Evolutionary conservation across 1,140 invertebrate species (phyloP).

Genomic region (Ladona fulva): DNA sequence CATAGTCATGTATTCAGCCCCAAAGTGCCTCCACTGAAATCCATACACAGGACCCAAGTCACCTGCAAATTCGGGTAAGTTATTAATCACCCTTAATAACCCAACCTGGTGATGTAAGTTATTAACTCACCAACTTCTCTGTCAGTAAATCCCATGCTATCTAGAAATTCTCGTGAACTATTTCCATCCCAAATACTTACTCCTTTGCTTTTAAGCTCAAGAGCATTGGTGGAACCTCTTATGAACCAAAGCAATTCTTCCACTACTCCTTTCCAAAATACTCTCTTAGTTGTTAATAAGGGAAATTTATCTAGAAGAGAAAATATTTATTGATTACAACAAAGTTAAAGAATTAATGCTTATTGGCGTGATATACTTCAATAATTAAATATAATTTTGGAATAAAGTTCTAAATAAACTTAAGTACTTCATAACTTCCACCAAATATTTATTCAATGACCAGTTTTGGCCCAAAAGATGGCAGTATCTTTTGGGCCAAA

Average conservation of each 20-base stretch:
- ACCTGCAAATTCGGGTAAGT: slow-evolving; percentile 40
- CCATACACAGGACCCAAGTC: slow-evolving; percentile 98
- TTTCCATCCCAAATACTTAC: slow-evolving; percentile 99
- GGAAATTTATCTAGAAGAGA: slow-evolving; percentile 58
- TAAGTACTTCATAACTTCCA: too few species aligned
- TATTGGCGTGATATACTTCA: too few species aligned
- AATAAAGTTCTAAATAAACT: too few species aligned
- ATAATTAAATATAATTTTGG: too few species aligned
- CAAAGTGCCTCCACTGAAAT: slow-evolving; percentile 98
- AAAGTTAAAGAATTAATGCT: too few species aligned
- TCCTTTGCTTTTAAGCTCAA: slow-evolving; percentile 70
- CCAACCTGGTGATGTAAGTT: too few species aligned
- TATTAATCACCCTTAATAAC: background rate
- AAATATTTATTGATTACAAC: background rate
- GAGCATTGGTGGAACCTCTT: slow-evolving; percentile 84
- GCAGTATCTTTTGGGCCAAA: too few species aligned
- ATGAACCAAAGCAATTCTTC: slow-evolving; percentile 97
- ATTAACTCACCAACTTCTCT: slow-evolving; percentile 64
- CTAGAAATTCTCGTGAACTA: slow-evolving; percentile 81
- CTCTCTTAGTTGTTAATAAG: slow-evolving; percentile 90
- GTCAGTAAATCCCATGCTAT: slow-evolving; percentile 76
- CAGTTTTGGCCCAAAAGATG: too few species aligned
- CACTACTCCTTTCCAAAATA: slow-evolving; percentile 87
- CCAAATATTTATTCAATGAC: too few species aligned
- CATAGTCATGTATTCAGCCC: slow-evolving; percentile 82